These are phyloP conservation scores for Cynoglossus semilaevis DNA, from an alignment of 2,113 vertebrate species.

Conservation along the genomic window DNA sequence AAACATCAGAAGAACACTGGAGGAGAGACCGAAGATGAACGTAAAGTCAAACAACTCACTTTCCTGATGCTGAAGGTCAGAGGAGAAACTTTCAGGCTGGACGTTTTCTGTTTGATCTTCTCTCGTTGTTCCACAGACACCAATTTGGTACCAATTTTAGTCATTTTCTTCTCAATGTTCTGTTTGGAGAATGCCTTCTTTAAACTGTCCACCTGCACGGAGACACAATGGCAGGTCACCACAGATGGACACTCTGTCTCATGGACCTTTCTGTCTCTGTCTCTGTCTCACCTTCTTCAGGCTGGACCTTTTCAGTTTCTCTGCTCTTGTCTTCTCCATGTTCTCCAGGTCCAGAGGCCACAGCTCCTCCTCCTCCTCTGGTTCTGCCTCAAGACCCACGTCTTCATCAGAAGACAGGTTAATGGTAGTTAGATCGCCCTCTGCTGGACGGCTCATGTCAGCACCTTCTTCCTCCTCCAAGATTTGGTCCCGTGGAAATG, in stretches of 20 bases:
- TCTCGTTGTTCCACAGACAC: slow-evolving; percentile 89
- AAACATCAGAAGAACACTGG: not conserved
- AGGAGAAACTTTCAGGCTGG: slow-evolving; percentile 84
- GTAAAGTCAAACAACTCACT: slow-evolving; percentile 21
- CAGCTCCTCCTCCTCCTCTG: slow-evolving; percentile 67
- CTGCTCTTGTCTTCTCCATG: slow-evolving; percentile 83
- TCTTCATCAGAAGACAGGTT: slow-evolving; percentile 92
- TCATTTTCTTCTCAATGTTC: slow-evolving; percentile 98
- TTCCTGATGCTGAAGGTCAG: slow-evolving; percentile 70
- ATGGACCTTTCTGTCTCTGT: not conserved
- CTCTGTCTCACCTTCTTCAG: slow-evolving; percentile 80
- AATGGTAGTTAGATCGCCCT: slow-evolving; percentile 84
- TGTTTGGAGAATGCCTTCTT: slow-evolving; percentile 95
- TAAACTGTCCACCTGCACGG: slow-evolving; percentile 85
- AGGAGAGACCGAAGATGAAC: no score
- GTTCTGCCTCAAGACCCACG: slow-evolving; percentile 75
- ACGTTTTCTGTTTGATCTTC: slow-evolving; percentile 90
- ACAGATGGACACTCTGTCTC: not conserved
- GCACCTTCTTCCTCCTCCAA: slow-evolving; percentile 76
- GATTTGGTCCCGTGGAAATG: slow-evolving; percentile 68
- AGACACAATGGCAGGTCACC: not conserved
- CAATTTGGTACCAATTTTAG: slow-evolving; percentile 89
- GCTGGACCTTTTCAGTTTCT: slow-evolving; percentile 90
- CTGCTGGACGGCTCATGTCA: slow-evolving; percentile 61
- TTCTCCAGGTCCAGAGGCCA: slow-evolving; percentile 78